Evolutionary conservation across 2,888 invertebrate species (phyloP).

Genomic region (Nephrocerus scutellatus): DNA sequence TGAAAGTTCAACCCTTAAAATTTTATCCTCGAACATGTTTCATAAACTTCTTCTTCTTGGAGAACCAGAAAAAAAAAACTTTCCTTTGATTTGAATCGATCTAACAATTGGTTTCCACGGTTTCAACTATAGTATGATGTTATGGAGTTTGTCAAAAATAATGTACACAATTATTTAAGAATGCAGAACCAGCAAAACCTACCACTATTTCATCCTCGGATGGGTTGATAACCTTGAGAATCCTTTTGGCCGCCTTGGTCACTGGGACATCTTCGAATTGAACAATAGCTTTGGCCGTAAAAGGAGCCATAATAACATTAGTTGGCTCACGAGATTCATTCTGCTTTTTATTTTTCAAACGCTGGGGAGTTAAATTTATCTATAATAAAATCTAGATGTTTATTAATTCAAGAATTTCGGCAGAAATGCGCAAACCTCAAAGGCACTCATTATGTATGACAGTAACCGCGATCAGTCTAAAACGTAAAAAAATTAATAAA

Average conservation of each 20-base stretch:
- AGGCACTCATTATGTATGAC: constrained; percentile 43
- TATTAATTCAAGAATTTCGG: constrained; percentile 1
- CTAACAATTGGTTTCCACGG: too few relatives aligned
- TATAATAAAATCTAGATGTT: constrained; percentile 17
- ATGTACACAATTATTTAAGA: neutral
- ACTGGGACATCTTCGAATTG: constrained; percentile 61
- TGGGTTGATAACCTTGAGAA: constrained; percentile 57
- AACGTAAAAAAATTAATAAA: too few relatives aligned
- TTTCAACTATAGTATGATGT: neutral
- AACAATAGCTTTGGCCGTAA: constrained; percentile 59
- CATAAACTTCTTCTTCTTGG: too few relatives aligned
- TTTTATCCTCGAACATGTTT: too few relatives aligned
- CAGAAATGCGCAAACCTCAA: constrained; percentile 34
- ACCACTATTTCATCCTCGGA: constrained; percentile 47
- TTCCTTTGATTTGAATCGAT: too few relatives aligned
- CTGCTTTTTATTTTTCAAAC: constrained; percentile 36
- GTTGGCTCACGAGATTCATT: constrained; percentile 44
- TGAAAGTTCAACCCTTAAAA: too few relatives aligned
- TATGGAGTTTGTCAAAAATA: neutral
- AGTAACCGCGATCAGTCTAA: too few relatives aligned
- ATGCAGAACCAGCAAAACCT: too few relatives aligned
- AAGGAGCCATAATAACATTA: constrained; percentile 56
- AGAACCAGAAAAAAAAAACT: too few relatives aligned
- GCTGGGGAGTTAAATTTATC: constrained; percentile 44
- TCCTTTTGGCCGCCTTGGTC: constrained; percentile 51